Conservation (phyloP, 2,113 vertebrate genomes). For the Thalassarche chlororhynchos region DNA sequence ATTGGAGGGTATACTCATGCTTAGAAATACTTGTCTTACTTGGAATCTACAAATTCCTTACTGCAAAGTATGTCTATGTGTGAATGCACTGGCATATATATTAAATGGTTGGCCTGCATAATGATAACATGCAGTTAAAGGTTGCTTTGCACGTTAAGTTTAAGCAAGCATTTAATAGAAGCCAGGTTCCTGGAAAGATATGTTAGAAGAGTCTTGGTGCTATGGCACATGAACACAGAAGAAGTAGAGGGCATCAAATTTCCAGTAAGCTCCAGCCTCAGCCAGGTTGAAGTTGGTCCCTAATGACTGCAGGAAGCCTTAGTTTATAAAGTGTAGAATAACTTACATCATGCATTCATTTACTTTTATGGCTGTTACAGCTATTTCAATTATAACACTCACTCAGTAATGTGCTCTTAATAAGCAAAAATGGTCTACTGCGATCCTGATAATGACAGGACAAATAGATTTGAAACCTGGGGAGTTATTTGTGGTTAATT, state of each 20-base stretch:
- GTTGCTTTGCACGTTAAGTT: neutral
- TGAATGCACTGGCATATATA: neutral
- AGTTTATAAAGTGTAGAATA: neutral
- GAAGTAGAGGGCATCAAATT: neutral
- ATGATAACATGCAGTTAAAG: neutral
- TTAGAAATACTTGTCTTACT: neutral
- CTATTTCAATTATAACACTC: slow-evolving; percentile 32
- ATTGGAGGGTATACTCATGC: neutral
- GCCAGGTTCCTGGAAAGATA: neutral
- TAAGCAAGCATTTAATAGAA: neutral
- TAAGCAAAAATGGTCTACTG: slow-evolving; percentile 19
- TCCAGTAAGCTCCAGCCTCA: neutral
- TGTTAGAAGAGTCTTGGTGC: neutral
- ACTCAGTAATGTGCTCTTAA: slow-evolving; percentile 39
- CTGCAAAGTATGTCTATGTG: neutral
- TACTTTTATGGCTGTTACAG: slow-evolving; percentile 44
- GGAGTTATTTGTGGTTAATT: slow-evolving; percentile 65
- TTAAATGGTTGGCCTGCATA: neutral
- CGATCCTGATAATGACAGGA: slow-evolving; percentile 9
- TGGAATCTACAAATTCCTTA: neutral
- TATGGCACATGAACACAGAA: neutral
- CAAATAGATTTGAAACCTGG: slow-evolving; percentile 23
- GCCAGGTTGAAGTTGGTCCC: neutral
- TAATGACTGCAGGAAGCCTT: neutral
- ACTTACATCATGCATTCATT: slow-evolving; percentile 15